A percentile compares a stretch with the other conserved stretches of the same genome.
Conservation (phyloP, 2,797 vertebrate genomes). For the Pseudochaenichthys georgianus region DNA sequence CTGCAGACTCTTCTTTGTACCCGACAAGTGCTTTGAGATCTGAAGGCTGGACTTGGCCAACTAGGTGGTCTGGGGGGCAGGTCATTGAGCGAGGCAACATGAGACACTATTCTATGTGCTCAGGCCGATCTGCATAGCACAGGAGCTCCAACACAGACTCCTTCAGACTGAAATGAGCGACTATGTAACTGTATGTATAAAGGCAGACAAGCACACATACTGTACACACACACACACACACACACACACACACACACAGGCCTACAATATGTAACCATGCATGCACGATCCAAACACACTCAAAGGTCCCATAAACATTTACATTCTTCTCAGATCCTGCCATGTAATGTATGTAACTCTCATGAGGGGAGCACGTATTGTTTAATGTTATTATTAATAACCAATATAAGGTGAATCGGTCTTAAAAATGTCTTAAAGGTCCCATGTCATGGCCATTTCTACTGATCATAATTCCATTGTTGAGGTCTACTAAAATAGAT, state of each 20-base stretch:
- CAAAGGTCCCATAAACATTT: slow-evolving; percentile 3
- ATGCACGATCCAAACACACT: slow-evolving; percentile 52
- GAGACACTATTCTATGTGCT: slow-evolving; percentile 67
- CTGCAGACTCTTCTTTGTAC: slow-evolving; percentile 15
- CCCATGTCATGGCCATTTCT: no score
- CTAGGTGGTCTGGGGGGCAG: slow-evolving; percentile 32
- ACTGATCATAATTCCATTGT: no score
- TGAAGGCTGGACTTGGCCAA: slow-evolving; percentile 35
- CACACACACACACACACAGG: slow-evolving; percentile 31
- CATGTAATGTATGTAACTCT: slow-evolving; percentile 34
- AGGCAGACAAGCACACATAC: slow-evolving; percentile 34
- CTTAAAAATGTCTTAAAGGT: slow-evolving; percentile 12
- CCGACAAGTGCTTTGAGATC: slow-evolving; percentile 39
- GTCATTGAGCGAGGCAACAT: slow-evolving; percentile 52
- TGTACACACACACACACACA: slow-evolving; percentile 33
- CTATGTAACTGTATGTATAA: slow-evolving; percentile 55
- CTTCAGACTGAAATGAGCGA: slow-evolving; percentile 48
- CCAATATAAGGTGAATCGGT: slow-evolving; percentile 40
- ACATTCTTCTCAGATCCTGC: slow-evolving; percentile 41
- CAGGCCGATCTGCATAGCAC: slow-evolving; percentile 71
- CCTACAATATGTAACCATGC: slow-evolving; percentile 50
- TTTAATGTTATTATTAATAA: slow-evolving; percentile 49
- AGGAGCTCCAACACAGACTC: slow-evolving; percentile 49
- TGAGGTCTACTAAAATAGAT: no score
- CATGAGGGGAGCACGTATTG: slow-evolving; percentile 55